Base-by-base conservation (phyloP, 1,140 invertebrate species). In the Panonychus citri region DNA sequence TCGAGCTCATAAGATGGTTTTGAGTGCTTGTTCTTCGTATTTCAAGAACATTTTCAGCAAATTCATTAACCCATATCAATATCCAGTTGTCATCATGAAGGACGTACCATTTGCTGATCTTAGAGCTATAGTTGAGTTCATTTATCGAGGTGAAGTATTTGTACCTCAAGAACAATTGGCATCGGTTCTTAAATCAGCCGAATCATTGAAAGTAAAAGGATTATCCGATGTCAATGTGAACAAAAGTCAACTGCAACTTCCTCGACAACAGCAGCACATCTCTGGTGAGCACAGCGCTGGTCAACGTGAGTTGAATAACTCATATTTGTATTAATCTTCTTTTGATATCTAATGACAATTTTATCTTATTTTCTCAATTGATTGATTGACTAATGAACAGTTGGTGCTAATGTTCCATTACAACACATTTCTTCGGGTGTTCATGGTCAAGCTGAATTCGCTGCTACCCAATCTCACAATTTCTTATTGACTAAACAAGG, bases 121-220 rank as follows among this genome's bases (percentile, higher is more conserved):
- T 59, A 80, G 85, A 71, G 83, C 83, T 57, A 85, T 90, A 79
- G 81, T 89, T 76, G 83, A 87, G 68, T 89, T 89, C 64, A 90
- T 90, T 83, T 91, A 90, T 71, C 77, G 83, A 64, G 87, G 87
- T 55, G 85, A 90, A 75, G 85, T 89, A 34, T 88, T 87, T 72
- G 86, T 91, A 67, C 82, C 83, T 61, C 85, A 88, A 71, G 84
- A 88, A 70, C 83, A 89, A 70, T 73, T 91, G 63, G 80, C 82
- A 54, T 82, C 84, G 15, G 73, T 91, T 62, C 69, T 90, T 34
- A 87, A 86, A 68, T 83, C 85, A 48, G 86, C 86, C 2, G 84
- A 90, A 71, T 84, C 83, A 48, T 70, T 90, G 62, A 83, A 89
- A 75, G 87, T 91, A 48, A 86, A 87, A 68, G 85, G 85, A 48